Base-by-base conservation (phyloP, 2,797 vertebrate species). In the Chrosomus eos region DNA sequence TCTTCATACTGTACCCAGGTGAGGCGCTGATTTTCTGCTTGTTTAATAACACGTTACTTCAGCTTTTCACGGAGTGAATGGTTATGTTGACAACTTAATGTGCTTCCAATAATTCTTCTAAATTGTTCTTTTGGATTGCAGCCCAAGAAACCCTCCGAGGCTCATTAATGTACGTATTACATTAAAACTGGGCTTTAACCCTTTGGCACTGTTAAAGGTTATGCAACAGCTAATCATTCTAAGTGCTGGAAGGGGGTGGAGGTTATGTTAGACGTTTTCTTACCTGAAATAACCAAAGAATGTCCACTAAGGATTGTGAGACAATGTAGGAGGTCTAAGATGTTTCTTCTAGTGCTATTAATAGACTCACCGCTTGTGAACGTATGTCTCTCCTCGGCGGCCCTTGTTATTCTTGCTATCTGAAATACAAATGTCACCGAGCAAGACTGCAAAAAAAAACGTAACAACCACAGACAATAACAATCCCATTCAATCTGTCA, bases 61-160 rank as follows among this genome's bases (percentile, higher is more conserved):
- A 58, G 87, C 83, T 82, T 91, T 89, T 88, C 88, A 89, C 87
- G 86, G 90, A 92, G 87, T 80, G 87, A 94, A 90, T 85, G 74
- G 81, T 82, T 89, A 91, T 92, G 92, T 92, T 94, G 94, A 95
- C 94, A 94, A 93, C 90, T 94, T 94, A 92, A 94, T 92, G 91
- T 91, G 90, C 89, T 90, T 92, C 85, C 85, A 91, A 94, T 94
- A 93, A 94, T 93, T 94, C 91, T 90, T 90, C 91, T 92, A 94
- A 94, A 95, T 94, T 94, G 93, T 93, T 87, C 89, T 95, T 92
- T 91, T 95, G 94, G 95, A 95, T 87, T 84, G 40, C 5, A 87
- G 92, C 94, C 95, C 90, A 90, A 93, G 83, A 89, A 89, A 85
- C 66, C 66, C 74, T 86, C 67, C 33, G 89, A 91, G 92, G 89